These are phyloP conservation scores for Macrosteles quadrilineatus DNA, from an alignment of 1,140 invertebrate species.

Conservation along the genomic window DNA sequence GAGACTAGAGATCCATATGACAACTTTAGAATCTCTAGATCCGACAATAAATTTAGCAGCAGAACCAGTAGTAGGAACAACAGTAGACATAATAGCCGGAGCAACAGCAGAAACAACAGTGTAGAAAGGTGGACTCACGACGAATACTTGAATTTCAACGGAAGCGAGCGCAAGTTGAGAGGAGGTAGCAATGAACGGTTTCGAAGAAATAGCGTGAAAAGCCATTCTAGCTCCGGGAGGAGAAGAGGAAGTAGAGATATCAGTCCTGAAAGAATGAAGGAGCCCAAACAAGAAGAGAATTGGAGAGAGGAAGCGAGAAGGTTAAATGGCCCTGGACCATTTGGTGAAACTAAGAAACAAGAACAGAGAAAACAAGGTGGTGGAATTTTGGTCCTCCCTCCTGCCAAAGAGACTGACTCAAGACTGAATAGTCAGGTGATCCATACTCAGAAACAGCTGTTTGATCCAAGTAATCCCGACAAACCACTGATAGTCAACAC, in stretches of 20 bases:
- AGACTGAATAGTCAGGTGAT: conserved; percentile 9
- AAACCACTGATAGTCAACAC: conserved; percentile 63
- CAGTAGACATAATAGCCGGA: conserved; percentile 51
- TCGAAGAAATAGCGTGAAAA: not conserved
- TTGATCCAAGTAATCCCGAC: conserved; percentile 69
- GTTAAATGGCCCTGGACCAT: conserved; percentile 47
- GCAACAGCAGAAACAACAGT: conserved; percentile 50
- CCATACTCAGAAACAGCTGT: conserved; percentile 56
- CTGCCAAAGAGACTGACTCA: conserved; percentile 37
- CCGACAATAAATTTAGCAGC: not conserved
- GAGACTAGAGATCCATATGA: not conserved
- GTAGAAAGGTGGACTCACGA: conserved; percentile 43
- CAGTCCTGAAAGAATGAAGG: conserved; percentile 34
- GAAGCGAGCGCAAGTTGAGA: conserved; percentile 36
- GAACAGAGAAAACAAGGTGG: conserved; percentile 44
- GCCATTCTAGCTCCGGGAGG: conserved; percentile 44
- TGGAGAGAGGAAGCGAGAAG: conserved; percentile 51
- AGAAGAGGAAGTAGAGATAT: conserved; percentile 47
- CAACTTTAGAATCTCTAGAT: not conserved
- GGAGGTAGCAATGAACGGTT: conserved; percentile 22
- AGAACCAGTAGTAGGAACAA: conserved; percentile 48
- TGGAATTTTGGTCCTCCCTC: conserved; percentile 30
- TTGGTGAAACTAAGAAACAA: not conserved
- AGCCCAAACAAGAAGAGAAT: conserved; percentile 48
- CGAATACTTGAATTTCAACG: conserved; percentile 46